Base-by-base conservation (phyloP, 2,888 invertebrate species). In the Pandemis heparana region DNA sequence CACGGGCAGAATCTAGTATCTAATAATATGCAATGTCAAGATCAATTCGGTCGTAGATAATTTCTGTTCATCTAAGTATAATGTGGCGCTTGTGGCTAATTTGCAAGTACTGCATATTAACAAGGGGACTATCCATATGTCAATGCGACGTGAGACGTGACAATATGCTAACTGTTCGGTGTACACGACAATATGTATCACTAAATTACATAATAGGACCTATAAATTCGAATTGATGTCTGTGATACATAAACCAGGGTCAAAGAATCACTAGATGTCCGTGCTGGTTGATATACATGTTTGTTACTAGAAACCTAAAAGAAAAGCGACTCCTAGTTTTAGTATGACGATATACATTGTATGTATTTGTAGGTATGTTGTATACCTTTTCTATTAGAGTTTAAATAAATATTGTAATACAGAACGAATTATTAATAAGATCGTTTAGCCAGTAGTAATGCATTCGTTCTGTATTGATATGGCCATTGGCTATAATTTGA, bases 121-220 rank as follows among this genome's bases (percentile, higher is more conserved):
- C 87, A 71, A 67, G 83, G 82, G 85, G 83, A 66, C 78, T 70
- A 85, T 85, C 79, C 77, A 78, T 85, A 83, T 79, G 76, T 79
- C 70, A 78, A 76, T 75, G 60, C 65, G 70, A 63, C 70, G 60
- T 72, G 61, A 70, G 60, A 71, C 70, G 60, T 60, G 46, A 67
- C 32, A 80, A 77, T 79, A 79, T 79, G 76, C 75, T 70, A 74
- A 76, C 73, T 7, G 38, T 23, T 32, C 1, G 39, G 18, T 74
- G 39, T 48, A 60, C 41, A 32, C 12, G 56, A 63, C 70, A 61
- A 65, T 61, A 65, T 77, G 60, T 74, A 53, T 12, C 38, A 56
- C 32, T 67, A 39, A 62, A 72, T 72, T 43, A 32, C 23, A 32
- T 32, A 32, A 32, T 32, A 32, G 23, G 23, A 32, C 23, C 23